Conservation (phyloP, 1,140 invertebrate genomes). For the Cryptotermes secundus region DNA sequence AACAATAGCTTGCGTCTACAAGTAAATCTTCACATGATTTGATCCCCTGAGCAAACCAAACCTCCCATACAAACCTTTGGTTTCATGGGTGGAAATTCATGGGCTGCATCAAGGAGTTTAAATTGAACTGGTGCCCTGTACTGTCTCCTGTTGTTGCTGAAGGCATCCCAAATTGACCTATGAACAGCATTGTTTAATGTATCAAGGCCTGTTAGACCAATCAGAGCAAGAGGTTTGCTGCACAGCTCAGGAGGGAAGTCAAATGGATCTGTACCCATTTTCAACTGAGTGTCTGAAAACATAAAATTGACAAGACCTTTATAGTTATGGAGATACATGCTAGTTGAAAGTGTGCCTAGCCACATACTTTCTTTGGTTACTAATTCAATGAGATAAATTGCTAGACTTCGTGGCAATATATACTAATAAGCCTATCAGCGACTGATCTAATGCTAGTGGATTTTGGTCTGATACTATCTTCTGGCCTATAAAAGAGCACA, state of each 20-base stretch:
- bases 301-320: background rate
- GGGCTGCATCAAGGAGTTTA: constrained; percentile 71
- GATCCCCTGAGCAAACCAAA: background rate
- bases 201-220: constrained; percentile 85
- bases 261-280: constrained; percentile 41
- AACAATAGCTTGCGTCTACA: too few relatives aligned
- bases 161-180: constrained; percentile 89
- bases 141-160: constrained; percentile 74
- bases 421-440: too few relatives aligned
- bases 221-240: constrained; percentile 75
- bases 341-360: too few relatives aligned
- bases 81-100: constrained; percentile 88
- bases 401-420: too few relatives aligned
- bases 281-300: background rate
- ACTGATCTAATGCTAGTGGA: too few relatives aligned
- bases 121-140: constrained; percentile 85
- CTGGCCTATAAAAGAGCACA: too few relatives aligned
- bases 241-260: constrained; percentile 76
- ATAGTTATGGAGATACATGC: too few relatives aligned
- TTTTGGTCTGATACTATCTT: too few relatives aligned
- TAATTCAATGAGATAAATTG: too few relatives aligned
- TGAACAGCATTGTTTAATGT: constrained; percentile 81
- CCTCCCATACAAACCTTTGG: constrained; percentile 62
- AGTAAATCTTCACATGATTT: background rate
- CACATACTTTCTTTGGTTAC: too few relatives aligned